Conservation (phyloP, 2,888 invertebrate genomes). For the Formica aserva region DNA sequence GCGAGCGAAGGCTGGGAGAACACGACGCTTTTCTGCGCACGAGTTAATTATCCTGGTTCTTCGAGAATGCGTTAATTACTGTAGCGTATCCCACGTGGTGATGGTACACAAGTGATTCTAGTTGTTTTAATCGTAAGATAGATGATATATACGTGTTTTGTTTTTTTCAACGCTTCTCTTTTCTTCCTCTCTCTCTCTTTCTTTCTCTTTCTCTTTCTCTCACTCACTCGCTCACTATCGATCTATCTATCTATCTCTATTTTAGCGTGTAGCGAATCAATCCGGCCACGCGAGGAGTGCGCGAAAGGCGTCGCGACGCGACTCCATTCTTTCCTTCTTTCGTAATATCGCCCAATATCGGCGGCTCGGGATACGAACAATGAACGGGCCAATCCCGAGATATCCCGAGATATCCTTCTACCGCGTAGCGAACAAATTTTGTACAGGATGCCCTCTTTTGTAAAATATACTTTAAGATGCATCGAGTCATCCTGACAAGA, state of each 20-base stretch:
- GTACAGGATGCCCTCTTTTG: constrained; percentile 41
- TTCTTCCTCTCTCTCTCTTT: constrained; percentile 43
- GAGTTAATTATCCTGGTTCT: constrained; percentile 72
- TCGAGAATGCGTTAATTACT: constrained; percentile 77
- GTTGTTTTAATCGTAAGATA: constrained; percentile 80
- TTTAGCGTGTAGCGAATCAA: constrained; percentile 35
- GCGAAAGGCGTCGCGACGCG: constrained; percentile 77
- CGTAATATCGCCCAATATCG: constrained; percentile 37
- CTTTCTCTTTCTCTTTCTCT: constrained; percentile 12
- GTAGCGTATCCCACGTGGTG: constrained; percentile 82
- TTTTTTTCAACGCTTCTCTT: constrained; percentile 58
- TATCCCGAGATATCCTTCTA: constrained; percentile 12
- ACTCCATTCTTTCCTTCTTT: constrained; percentile 49
- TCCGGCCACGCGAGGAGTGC: constrained; percentile 60
- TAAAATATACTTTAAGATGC: constrained; percentile 50
- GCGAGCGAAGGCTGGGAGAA: constrained; percentile 65
- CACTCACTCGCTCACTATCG: constrained; percentile 36
- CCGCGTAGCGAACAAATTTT: constrained; percentile 38
- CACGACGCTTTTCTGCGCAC: constrained; percentile 80
- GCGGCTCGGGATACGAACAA: constrained; percentile 36
- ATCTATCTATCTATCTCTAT: constrained; percentile 31
- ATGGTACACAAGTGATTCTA: constrained; percentile 83
- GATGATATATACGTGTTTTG: constrained; percentile 70
- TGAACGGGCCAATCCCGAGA: background rate
- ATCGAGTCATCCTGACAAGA: constrained; percentile 31